Evolutionary conservation across 2,113 vertebrate species (phyloP).

Genomic region (Numida meleagris): DNA sequence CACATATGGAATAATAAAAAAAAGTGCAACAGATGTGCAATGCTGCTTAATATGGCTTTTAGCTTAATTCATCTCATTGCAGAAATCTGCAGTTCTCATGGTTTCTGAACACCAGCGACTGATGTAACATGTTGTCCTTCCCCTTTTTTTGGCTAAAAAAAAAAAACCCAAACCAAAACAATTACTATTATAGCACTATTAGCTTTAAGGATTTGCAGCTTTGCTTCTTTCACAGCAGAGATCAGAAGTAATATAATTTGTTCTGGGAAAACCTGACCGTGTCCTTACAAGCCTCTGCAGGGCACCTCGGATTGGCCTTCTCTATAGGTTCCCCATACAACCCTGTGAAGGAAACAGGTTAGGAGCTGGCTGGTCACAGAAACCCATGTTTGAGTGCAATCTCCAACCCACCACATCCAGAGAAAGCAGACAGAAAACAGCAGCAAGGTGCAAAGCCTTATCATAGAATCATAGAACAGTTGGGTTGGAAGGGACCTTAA

Average conservation of each 20-base stretch:
- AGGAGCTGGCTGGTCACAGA: background rate
- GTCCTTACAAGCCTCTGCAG: background rate
- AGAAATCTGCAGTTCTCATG: constrained; percentile 39
- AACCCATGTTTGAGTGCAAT: background rate
- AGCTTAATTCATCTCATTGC: constrained; percentile 43
- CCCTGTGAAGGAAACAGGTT: background rate
- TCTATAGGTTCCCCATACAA: rapidly evolving
- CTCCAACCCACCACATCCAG: background rate
- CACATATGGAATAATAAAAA: background rate
- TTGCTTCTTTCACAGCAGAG: constrained; percentile 13
- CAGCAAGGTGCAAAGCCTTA: background rate
- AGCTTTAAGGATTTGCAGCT: constrained; percentile 31
- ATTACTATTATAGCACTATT: constrained; percentile 4
- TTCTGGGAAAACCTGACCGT: background rate
- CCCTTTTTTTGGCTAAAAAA: background rate
- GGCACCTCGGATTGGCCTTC: rapidly evolving
- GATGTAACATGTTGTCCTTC: constrained; percentile 30
- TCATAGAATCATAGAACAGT: no score
- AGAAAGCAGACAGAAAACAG: background rate
- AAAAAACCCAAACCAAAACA: background rate
- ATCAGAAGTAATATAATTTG: background rate
- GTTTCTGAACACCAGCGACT: background rate
- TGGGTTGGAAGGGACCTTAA: no score
- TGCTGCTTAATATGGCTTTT: constrained; percentile 53
- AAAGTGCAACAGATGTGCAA: constrained; percentile 29